These are phyloP conservation scores for Enhydra lutris DNA, from an alignment of 2,113 vertebrate genomes.

Conservation along the genomic window DNA sequence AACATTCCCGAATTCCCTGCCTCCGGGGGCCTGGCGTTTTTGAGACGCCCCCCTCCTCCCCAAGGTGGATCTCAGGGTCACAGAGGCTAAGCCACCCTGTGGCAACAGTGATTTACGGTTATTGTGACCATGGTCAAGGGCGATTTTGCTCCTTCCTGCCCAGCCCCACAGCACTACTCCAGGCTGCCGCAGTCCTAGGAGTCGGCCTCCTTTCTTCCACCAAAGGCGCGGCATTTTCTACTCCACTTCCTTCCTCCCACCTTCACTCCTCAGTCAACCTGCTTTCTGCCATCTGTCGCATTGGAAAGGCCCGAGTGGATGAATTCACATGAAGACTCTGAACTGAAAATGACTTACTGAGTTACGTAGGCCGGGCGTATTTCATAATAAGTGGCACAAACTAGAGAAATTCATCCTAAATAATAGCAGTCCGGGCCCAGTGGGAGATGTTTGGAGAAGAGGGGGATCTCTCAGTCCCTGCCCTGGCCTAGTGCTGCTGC, in stretches of 20 bases:
- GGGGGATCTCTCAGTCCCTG: neutral
- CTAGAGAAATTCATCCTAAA: constrained; percentile 1
- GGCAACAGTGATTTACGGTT: neutral
- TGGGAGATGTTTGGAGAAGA: neutral
- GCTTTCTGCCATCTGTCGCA: constrained; percentile 22
- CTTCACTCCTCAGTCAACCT: neutral
- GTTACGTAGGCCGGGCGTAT: neutral
- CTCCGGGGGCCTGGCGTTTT: neutral
- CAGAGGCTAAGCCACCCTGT: neutral
- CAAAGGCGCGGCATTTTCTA: neutral
- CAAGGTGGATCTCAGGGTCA: neutral
- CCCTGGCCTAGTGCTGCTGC: neutral
- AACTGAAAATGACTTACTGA: constrained; percentile 16
- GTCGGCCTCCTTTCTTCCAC: neutral
- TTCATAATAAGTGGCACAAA: constrained; percentile 15
- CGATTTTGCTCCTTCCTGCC: neutral
- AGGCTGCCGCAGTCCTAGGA: neutral
- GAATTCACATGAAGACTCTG: neutral
- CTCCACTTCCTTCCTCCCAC: neutral
- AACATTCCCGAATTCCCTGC: neutral
- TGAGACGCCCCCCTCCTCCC: neutral
- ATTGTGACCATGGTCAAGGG: neutral
- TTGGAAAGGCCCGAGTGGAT: neutral
- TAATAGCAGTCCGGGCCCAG: neutral
- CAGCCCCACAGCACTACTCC: neutral